phyloP scores from a whole-genome alignment of 2,888 invertebrate species.

The Eupithecia dodoneata region DNA sequence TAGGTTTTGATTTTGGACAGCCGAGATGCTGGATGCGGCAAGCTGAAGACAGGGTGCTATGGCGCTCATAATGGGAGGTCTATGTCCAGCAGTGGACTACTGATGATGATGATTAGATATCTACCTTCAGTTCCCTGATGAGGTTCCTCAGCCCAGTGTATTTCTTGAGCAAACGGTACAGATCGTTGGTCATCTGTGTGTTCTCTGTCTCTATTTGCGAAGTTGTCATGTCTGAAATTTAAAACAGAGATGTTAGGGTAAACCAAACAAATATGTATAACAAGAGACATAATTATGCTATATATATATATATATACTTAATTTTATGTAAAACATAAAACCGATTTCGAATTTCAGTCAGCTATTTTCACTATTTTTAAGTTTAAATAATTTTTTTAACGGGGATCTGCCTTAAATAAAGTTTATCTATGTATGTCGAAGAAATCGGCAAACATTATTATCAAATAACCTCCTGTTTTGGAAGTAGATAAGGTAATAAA shows the following conservation, averaged over 20 bases:
- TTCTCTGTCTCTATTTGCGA: conserved; percentile 97
- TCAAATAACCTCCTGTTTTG: neutral
- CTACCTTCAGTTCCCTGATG: conserved; percentile 93
- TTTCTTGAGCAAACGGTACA: conserved; percentile 95
- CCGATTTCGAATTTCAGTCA: too few species aligned
- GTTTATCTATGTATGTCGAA: too few species aligned
- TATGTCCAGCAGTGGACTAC: too few species aligned
- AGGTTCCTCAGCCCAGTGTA: conserved; percentile 95
- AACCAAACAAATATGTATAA: neutral
- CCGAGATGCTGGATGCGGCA: too few species aligned
- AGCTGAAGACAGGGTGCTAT: too few species aligned
- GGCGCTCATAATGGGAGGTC: too few species aligned
- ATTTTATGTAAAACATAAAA: too few species aligned
- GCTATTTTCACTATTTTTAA: too few species aligned
- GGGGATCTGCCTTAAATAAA: too few species aligned
- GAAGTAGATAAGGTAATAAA: too few species aligned
- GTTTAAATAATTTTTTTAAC: too few species aligned
- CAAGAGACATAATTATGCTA: neutral
- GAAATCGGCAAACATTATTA: neutral
- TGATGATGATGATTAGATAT: neutral
- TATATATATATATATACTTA: neutral
- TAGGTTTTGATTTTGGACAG: too few species aligned
- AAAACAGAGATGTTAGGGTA: neutral
- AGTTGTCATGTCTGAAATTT: conserved; percentile 94
- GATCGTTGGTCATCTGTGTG: conserved; percentile 96